Evolutionary conservation across 2,888 invertebrate species (phyloP).

Genomic region (Temnothorax unifasciatus): DNA sequence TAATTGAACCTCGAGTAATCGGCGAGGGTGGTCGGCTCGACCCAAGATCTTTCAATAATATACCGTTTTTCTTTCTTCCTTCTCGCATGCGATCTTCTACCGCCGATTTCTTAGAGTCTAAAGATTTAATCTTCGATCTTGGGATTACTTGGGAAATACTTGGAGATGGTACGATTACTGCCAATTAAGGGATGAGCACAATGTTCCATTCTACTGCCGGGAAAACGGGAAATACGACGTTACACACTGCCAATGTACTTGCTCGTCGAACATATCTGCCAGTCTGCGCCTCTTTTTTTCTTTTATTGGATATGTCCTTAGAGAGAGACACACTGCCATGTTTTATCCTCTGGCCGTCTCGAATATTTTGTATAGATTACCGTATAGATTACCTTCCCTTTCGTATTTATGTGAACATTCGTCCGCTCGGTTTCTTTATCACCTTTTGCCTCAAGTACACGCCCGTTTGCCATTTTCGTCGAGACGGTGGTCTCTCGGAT

Average conservation of each 20-base stretch:
- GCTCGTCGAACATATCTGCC: constrained; percentile 34
- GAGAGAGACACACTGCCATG: background rate
- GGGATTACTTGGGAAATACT: background rate
- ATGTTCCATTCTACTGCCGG: constrained; percentile 16
- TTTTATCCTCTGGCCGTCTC: background rate
- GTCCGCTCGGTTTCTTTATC: background rate
- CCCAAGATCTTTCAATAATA: too few relatives aligned
- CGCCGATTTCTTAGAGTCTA: background rate
- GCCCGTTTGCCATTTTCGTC: background rate
- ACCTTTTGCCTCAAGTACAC: too few relatives aligned
- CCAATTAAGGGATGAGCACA: background rate
- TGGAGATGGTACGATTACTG: constrained; percentile 6
- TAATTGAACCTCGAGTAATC: constrained; percentile 1
- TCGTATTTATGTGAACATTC: background rate
- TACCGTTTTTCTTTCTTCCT: background rate
- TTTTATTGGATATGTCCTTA: background rate
- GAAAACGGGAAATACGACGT: background rate
- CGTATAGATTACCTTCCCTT: background rate
- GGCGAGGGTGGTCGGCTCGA: background rate
- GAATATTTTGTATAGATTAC: background rate
- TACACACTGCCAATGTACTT: constrained; percentile 31
- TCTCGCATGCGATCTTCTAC: background rate
- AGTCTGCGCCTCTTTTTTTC: background rate
- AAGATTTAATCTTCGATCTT: constrained; percentile 10
- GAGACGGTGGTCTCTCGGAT: background rate